Percentiles rank a stretch among this genome's conserved stretches.
Evolutionary conservation across 35 echinoderm and acorn worm species (phyloP).

Genomic region (Apostichopus californicus): DNA sequence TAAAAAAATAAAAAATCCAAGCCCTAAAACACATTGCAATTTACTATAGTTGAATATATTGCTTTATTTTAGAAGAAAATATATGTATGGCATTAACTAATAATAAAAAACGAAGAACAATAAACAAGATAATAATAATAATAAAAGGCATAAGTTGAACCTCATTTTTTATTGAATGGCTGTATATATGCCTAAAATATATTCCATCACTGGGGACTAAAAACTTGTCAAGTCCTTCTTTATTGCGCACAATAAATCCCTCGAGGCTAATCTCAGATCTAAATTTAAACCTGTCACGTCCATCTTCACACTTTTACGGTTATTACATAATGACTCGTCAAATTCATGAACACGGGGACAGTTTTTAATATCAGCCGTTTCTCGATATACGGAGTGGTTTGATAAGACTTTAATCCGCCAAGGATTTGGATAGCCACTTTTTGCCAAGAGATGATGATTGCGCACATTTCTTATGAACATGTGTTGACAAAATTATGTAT

Average conservation of each 20-base stretch:
- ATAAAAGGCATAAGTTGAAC: not conserved
- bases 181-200: not conserved
- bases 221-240: not conserved
- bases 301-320: conserved; percentile 21
- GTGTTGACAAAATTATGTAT: too few relatives aligned
- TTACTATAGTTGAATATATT: too few relatives aligned
- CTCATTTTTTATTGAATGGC: not conserved
- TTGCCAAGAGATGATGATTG: too few relatives aligned
- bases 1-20: too few relatives aligned
- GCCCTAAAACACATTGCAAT: too few relatives aligned
- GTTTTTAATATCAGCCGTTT: conserved; percentile 27
- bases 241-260: conserved; percentile 8
- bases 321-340: conserved; percentile 28
- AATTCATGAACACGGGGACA: not conserved
- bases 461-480: too few relatives aligned
- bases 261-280: not conserved
- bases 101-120: too few relatives aligned
- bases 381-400: not conserved
- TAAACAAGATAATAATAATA: too few relatives aligned
- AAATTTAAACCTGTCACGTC: conserved; percentile 32
- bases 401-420: not conserved
- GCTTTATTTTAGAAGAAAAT: too few relatives aligned
- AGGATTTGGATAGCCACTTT: not conserved
- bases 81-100: too few relatives aligned
- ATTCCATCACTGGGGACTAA: not conserved